Percentiles rank a stretch among this genome's conserved stretches.
Evolutionary conservation across 2,113 vertebrate genomes (phyloP).

Genomic region (Phoxinus phoxinus): DNA sequence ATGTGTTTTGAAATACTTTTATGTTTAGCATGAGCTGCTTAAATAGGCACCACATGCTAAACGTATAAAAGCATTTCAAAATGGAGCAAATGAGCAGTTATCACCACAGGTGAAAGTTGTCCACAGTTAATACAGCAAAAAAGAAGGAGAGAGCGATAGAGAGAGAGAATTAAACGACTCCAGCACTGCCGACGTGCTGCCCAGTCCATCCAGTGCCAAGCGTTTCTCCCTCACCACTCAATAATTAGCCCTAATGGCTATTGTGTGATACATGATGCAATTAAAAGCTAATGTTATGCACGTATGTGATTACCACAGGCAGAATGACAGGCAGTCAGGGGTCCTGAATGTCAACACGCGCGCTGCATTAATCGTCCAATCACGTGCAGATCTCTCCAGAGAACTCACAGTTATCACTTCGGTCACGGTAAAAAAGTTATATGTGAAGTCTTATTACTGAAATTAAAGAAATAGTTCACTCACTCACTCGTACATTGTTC

Average conservation of each 20-base stretch:
- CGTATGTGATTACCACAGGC: conserved; percentile 65
- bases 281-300: conserved; percentile 79
- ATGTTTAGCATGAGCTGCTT: too few relatives aligned
- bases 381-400: conserved; percentile 60
- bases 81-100: background rate
- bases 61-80: background rate
- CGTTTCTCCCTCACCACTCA: conserved; percentile 77
- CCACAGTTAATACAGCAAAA: background rate
- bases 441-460: background rate
- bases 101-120: background rate
- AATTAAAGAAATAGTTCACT: background rate
- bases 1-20: too few relatives aligned
- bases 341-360: conserved; percentile 64
- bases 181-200: conserved; percentile 57
- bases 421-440: background rate
- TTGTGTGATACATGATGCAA: conserved; percentile 82
- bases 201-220: conserved; percentile 65
- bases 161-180: background rate
- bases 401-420: conserved; percentile 38
- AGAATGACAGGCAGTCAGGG: conserved; percentile 55
- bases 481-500: background rate
- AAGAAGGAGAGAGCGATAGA: background rate
- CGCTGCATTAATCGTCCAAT: conserved; percentile 50
- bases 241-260: conserved; percentile 81
- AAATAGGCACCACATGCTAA: background rate